A percentile compares a stretch with the other conserved stretches of the same genome.
These are phyloP conservation scores for Apocheima hispidaria DNA, from an alignment of 2,888 invertebrate species.

Conservation along the genomic window DNA sequence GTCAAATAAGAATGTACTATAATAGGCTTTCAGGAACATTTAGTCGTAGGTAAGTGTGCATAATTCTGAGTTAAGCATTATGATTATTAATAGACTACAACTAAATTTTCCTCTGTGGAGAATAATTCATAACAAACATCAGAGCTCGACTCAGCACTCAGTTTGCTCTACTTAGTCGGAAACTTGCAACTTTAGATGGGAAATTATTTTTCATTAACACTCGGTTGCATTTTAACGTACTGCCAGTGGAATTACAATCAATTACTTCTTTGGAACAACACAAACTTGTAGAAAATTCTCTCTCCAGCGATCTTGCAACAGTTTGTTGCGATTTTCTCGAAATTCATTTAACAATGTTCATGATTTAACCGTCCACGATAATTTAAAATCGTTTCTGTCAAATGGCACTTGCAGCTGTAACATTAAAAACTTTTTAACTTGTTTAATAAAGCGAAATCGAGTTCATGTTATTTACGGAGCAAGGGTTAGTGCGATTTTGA, in stretches of 20 bases:
- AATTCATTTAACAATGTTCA: constrained; percentile 53
- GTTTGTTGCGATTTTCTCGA: constrained; percentile 59
- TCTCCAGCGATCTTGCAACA: constrained; percentile 32
- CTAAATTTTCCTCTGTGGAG: not conserved
- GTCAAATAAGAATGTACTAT: not conserved
- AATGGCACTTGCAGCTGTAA: constrained; percentile 37
- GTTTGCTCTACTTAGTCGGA: constrained; percentile 56
- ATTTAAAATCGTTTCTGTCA: constrained; percentile 46
- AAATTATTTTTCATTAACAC: constrained; percentile 82
- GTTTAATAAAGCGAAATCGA: constrained; percentile 11
- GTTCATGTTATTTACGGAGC: constrained; percentile 10
- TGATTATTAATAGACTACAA: not conserved
- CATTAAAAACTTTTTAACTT: constrained; percentile 20
- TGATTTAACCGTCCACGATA: constrained; percentile 45
- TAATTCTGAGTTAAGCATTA: not conserved
- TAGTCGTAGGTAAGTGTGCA: no score
- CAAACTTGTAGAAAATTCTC: constrained; percentile 67
- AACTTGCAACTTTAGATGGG: constrained; percentile 69
- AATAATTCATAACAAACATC: constrained; percentile 6
- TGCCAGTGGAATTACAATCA: constrained; percentile 77
- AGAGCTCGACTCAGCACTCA: constrained; percentile 41
- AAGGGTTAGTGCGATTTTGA: not conserved
- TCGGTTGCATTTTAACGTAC: constrained; percentile 70
- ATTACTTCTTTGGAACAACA: constrained; percentile 73
- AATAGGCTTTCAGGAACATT: no score